These are phyloP conservation scores for Trypoxylon attenuatum DNA, from an alignment of 2,888 invertebrate genomes.

Conservation along the genomic window DNA sequence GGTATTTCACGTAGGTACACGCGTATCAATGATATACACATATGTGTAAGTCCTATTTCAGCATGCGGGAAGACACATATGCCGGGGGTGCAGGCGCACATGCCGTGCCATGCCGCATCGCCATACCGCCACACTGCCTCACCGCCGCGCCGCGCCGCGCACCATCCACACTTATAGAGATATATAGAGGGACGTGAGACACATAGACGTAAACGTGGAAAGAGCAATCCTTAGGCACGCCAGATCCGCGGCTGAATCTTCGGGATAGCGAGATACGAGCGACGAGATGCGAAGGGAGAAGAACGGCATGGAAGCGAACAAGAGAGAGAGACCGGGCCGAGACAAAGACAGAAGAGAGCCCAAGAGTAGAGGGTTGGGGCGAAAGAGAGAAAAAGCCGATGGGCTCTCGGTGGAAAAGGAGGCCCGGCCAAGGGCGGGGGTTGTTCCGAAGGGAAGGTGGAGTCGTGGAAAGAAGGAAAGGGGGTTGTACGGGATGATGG, in stretches of 20 bases:
- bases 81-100: too few relatives aligned
- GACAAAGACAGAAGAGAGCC: conserved; percentile 36
- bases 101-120: too few relatives aligned
- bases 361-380: conserved; percentile 2
- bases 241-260: conserved; percentile 57
- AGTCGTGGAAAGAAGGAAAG: conserved; percentile 47
- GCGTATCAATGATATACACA: conserved; percentile 52
- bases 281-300: conserved; percentile 33
- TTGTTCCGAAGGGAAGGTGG: conserved; percentile 45
- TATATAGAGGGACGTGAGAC: neutral
- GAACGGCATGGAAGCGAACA: conserved; percentile 21
- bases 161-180: neutral
- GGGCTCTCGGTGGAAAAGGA: neutral
- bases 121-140: too few relatives aligned
- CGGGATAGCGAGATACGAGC: conserved; percentile 68
- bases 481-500: conserved; percentile 48
- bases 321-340: conserved; percentile 36
- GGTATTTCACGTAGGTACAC: conserved; percentile 59
- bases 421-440: conserved; percentile 38
- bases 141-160: neutral
- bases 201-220: conserved; percentile 4
- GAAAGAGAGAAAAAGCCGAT: conserved; percentile 10
- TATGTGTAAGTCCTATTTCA: conserved; percentile 27
- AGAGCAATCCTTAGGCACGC: conserved; percentile 28
- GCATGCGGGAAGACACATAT: conserved; percentile 13